phyloP scores from a whole-genome alignment of 2,888 invertebrate genomes.

The Caenorhabditis japonica region DNA sequence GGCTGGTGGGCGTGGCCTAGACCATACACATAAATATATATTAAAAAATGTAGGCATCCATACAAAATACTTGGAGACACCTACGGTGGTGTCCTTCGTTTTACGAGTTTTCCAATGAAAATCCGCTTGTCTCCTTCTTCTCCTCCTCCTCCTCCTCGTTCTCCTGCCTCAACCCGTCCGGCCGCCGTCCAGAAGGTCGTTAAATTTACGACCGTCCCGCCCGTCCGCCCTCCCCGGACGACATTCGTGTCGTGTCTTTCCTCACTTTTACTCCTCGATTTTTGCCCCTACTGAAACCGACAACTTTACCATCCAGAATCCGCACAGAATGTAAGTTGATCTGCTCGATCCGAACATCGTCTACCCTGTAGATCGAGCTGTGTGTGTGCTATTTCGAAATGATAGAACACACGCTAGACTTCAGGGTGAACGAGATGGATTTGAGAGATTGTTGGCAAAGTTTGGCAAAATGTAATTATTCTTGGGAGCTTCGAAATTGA shows the following conservation, averaged over 20 bases:
- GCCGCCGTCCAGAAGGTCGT: constrained; percentile 50
- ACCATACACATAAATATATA: too few species aligned
- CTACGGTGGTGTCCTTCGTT: constrained; percentile 46
- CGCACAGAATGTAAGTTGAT: background rate
- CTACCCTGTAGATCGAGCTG: constrained; percentile 60
- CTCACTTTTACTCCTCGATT: constrained; percentile 11
- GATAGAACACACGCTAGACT: constrained; percentile 54
- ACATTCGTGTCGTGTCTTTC: constrained; percentile 21
- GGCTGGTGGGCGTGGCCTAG: too few species aligned
- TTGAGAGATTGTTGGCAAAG: background rate
- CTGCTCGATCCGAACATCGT: constrained; percentile 7
- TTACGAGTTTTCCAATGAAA: constrained; percentile 51
- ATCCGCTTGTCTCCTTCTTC: constrained; percentile 37
- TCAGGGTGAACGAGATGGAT: constrained; percentile 42
- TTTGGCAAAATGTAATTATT: too few species aligned
- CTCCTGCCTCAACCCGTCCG: too few species aligned
- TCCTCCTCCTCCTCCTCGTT: too few species aligned
- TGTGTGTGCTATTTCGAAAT: constrained; percentile 30
- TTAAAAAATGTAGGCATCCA: too few species aligned
- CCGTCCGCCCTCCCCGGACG: constrained; percentile 39
- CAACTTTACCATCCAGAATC: constrained; percentile 3
- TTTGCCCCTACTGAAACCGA: background rate
- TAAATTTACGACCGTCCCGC: constrained; percentile 52
- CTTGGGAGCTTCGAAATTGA: too few species aligned
- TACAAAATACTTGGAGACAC: background rate